Base-by-base conservation (phyloP, 2,888 invertebrate genomes). In the Drosophila neonasuta region DNA sequence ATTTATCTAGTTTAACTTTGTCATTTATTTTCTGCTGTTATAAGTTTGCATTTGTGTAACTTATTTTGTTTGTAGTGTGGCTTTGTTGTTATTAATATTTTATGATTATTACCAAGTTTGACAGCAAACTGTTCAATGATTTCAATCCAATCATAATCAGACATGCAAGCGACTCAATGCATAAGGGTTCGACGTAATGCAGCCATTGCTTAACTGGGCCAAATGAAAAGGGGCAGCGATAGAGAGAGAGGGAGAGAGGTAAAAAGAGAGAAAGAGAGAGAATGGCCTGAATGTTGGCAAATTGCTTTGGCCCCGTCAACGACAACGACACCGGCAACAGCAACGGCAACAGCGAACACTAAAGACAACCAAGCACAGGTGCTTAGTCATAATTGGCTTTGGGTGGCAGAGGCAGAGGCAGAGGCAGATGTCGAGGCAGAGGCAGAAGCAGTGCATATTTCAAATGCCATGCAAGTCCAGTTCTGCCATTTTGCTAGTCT, bases 311-410 rank as follows among this genome's bases (percentile, higher is more conserved):
- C 59, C 17, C 30, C 36, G 20, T 29, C 39, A 30, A 13, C 17
- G 13, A 13, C 30, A 36, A 6, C 41, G 9, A 7, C 24, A 32
- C 39, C 17, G 9, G 3, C 42, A 7, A 36, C 34, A 15, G 10
- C 55, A 34, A 36, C 36, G n/a, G 9, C 42, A 54, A 1, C 42
- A 11, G 13, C 42, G 24, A 58, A 13, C 20, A 50, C 41, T 52
- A 39, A 34, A 48, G 48, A 48, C 42, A 56, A 56, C 49, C 5
- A 49, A 39, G 15, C 36, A 57, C 42, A 66, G 76, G 76, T 63
- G 76, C 67, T 74, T 67, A 51, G 72, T 57, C 68, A 67, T 74
- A 74, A 74, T 74, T 74, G 74, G 68, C 77, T 67, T 71, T 55
- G 41, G 39, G 34, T 44, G 32, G 32, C 50, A 39, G 20, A 52